Percentiles rank a stretch among this genome's conserved stretches.
phyloP scores from a whole-genome alignment of 1,140 invertebrate species.

The Cotesia vestalis region DNA sequence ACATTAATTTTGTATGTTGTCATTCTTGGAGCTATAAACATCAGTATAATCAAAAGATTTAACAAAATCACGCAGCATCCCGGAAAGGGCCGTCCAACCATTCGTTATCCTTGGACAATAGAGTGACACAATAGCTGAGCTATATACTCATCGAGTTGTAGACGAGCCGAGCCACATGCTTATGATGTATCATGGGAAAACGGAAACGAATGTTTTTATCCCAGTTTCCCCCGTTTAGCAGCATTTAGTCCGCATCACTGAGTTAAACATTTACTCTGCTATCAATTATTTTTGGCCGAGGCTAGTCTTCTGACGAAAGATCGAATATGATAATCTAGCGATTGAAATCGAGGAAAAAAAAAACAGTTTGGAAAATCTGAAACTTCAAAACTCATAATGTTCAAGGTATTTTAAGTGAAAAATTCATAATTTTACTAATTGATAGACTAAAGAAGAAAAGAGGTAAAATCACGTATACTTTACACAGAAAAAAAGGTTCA shows the following conservation, averaged over 20 bases:
- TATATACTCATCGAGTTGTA: conserved; percentile 34
- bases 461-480: too few species aligned
- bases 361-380: too few species aligned
- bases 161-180: conserved; percentile 41
- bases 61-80: conserved; percentile 38
- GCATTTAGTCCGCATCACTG: conserved; percentile 60
- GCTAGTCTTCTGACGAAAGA: too few species aligned
- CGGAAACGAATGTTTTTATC: conserved; percentile 63
- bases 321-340: too few species aligned
- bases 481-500: too few species aligned
- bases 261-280: conserved; percentile 44
- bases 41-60: conserved; percentile 35
- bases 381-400: too few species aligned
- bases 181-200: conserved; percentile 62
- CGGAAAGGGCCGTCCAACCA: conserved; percentile 37
- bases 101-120: conserved; percentile 42
- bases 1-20: conserved; percentile 27
- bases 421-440: too few species aligned
- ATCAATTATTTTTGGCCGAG: conserved; percentile 40
- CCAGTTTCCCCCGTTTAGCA: conserved; percentile 60
- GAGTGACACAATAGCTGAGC: conserved; percentile 47
- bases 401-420: too few species aligned
- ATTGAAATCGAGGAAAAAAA: too few species aligned
- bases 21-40: conserved; percentile 24
- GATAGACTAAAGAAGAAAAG: too few species aligned